A percentile compares a stretch with the other conserved stretches of the same genome.
These are phyloP conservation scores for Orthonevra nobilis DNA, from an alignment of 2,888 invertebrate genomes.

Conservation along the genomic window DNA sequence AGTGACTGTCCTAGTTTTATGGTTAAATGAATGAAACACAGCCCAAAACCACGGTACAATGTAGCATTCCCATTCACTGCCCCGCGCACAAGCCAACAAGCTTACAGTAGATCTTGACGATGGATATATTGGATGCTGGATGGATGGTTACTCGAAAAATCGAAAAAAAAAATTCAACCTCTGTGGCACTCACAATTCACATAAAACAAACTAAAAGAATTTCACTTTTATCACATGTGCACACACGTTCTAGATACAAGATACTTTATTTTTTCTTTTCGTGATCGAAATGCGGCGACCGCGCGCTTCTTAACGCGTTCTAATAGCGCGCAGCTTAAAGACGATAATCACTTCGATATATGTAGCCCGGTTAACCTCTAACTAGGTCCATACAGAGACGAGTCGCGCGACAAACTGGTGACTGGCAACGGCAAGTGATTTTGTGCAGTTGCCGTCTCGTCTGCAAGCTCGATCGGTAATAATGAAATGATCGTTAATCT, in stretches of 20 bases:
- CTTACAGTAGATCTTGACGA: too few species aligned
- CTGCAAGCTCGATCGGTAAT: neutral
- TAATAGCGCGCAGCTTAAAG: too few species aligned
- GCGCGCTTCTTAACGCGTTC: slow-evolving; percentile 22
- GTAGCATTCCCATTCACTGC: slow-evolving; percentile 26
- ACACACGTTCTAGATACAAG: too few species aligned
- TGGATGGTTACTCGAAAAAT: slow-evolving; percentile 39
- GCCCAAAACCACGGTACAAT: neutral
- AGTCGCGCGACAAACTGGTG: slow-evolving; percentile 58
- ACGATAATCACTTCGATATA: slow-evolving; percentile 13
- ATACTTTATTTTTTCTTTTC: slow-evolving; percentile 21
- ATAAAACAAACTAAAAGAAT: slow-evolving; percentile 36
- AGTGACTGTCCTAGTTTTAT: slow-evolving; percentile 56
- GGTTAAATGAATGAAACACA: slow-evolving; percentile 34
- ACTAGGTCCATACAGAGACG: slow-evolving; percentile 52
- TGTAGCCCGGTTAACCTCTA: slow-evolving; percentile 19
- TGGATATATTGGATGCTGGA: too few species aligned
- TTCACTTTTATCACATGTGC: slow-evolving; percentile 63
- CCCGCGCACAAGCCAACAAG: too few species aligned
- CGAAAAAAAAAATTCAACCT: too few species aligned
- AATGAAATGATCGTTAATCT: slow-evolving; percentile 55
- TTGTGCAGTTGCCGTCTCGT: slow-evolving; percentile 32
- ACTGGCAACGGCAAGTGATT: slow-evolving; percentile 58
- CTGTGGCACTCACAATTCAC: slow-evolving; percentile 59
- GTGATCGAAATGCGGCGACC: slow-evolving; percentile 30